A percentile compares a stretch with the other conserved stretches of the same genome.
phyloP scores from a whole-genome alignment of 1,140 invertebrate species.

The Zaprionus lachaisei region DNA sequence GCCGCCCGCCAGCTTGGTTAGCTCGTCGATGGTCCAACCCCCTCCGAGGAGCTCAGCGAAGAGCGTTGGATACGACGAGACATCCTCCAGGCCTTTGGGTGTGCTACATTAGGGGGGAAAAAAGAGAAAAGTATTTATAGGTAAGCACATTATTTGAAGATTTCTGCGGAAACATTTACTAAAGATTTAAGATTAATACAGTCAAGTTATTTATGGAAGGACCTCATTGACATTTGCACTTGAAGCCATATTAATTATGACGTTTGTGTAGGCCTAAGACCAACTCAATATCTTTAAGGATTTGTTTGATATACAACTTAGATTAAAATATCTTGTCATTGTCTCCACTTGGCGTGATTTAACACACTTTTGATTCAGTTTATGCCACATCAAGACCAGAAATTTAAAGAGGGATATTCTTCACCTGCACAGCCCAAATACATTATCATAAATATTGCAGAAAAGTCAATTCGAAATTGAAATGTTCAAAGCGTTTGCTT shows the following conservation, averaged over 20 bases:
- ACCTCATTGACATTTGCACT: too few relatives aligned
- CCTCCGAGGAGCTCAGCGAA: conserved; percentile 92
- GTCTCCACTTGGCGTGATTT: neutral
- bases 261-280: neutral
- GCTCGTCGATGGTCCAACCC: conserved; percentile 92
- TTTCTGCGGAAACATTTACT: neutral
- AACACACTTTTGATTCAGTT: neutral
- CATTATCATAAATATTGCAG: conserved; percentile 6
- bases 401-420: neutral
- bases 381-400: neutral
- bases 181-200: too few relatives aligned
- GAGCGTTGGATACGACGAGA: conserved; percentile 94
- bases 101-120: conserved; percentile 86
- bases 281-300: neutral
- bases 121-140: neutral
- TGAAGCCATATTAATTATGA: too few relatives aligned
- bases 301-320: neutral
- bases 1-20: conserved; percentile 94
- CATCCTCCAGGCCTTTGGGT: conserved; percentile 94
- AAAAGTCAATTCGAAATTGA: conserved; percentile 1
- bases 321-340: neutral
- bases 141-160: neutral
- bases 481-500: conserved; percentile 4
- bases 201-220: too few relatives aligned
- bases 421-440: neutral